A percentile compares a stretch with the other conserved stretches of the same genome.
Evolutionary conservation across 2,113 vertebrate species (phyloP).

Genomic region (Vireo altiloquus): DNA sequence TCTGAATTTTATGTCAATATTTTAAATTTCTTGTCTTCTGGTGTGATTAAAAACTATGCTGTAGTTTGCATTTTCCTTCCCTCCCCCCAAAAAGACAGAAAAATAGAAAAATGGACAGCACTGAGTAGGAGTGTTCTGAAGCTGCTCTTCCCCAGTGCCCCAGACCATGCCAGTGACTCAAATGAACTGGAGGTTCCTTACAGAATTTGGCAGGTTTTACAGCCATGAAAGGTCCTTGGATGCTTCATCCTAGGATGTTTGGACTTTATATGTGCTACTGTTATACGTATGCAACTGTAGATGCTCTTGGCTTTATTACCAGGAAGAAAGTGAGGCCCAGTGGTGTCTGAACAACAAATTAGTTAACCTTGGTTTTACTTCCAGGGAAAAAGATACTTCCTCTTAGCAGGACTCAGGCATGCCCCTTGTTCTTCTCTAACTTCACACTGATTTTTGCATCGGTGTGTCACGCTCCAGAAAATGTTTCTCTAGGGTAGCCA

Average conservation of each 20-base stretch:
- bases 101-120: neutral
- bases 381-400: neutral
- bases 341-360: neutral
- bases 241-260: neutral
- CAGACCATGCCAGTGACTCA: neutral
- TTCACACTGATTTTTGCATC: neutral
- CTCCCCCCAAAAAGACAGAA: neutral
- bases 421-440: neutral
- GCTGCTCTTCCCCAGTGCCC: neutral
- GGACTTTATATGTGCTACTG: neutral
- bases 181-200: neutral
- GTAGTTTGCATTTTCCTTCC: neutral
- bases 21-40: neutral
- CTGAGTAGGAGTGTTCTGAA: neutral
- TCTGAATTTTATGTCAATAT: neutral
- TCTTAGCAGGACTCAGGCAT: neutral
- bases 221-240: neutral
- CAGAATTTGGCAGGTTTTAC: neutral
- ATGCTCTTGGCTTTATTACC: neutral
- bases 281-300: neutral
- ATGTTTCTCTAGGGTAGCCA: neutral
- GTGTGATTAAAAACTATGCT: neutral
- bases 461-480: neutral
- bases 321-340: neutral
- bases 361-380: neutral